Evolutionary conservation across 2,797 vertebrate species (phyloP).

Genomic region (Leptodactylus fallax): DNA sequence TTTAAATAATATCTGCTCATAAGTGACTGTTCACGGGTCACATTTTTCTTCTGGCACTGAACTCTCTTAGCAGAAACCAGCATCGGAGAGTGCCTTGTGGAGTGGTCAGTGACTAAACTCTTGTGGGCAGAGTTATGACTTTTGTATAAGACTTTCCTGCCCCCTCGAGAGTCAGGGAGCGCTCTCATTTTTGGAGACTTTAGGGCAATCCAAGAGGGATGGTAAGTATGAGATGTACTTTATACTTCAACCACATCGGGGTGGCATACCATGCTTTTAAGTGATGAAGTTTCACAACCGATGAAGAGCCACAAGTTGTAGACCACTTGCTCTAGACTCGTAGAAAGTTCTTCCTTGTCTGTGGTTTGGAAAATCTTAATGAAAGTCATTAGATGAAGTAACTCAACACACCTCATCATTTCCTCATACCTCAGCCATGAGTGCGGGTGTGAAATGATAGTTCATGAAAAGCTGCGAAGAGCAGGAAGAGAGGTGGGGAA

Average conservation of each 20-base stretch:
- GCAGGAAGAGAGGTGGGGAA: constrained; percentile 46
- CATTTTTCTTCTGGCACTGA: no score
- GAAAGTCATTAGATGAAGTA: constrained; percentile 65
- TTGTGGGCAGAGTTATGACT: background rate
- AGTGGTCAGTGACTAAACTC: no score
- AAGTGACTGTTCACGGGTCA: no score
- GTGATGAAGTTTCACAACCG: background rate
- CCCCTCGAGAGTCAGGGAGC: background rate
- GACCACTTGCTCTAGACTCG: constrained; percentile 38
- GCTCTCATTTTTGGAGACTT: background rate
- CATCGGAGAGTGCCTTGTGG: no score
- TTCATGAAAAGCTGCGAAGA: constrained; percentile 47
- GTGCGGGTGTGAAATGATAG: constrained; percentile 48
- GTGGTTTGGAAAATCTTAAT: constrained; percentile 63
- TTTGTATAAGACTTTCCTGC: background rate
- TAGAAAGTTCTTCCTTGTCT: constrained; percentile 55
- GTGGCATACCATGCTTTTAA: background rate
- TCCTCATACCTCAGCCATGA: constrained; percentile 17
- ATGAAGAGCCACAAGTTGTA: background rate
- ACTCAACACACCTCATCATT: constrained; percentile 66
- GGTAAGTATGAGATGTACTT: background rate
- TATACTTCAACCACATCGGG: background rate
- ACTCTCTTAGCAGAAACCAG: no score
- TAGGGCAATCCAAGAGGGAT: background rate
- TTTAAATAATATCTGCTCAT: no score